Base-by-base conservation (phyloP, 2,797 vertebrate species). In the Hypotaenidia philippensis region DNA sequence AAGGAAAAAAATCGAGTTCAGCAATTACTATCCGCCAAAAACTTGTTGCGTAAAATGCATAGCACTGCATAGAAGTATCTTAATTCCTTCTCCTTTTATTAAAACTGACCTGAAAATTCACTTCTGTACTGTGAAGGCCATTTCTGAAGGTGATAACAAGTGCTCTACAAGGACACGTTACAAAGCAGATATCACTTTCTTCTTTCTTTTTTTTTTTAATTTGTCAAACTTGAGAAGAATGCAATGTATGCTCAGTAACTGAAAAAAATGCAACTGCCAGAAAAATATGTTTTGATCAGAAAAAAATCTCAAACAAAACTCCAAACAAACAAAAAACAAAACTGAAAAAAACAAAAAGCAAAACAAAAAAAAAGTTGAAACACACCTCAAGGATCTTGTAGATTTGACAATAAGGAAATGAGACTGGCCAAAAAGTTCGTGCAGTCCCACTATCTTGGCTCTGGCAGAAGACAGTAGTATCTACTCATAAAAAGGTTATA, bases 1-100 rank as follows among this genome's bases (percentile, higher is more conserved):
- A 93, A 89, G 59, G 29, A 66, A 92, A 94, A 94, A 86, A 27
- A 63, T 3, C 78, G 14, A 21, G 47, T 50, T 18, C 34, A 31
- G 63, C 40, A 65, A 75, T 76, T 49, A 4, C 7, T 76, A 21
- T 40, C 59, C 38, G 83, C 20, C 34, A 64, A 81, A 95, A 83
- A n/a, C 13, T 21, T 21, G 21, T 22, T 38, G 26, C 2, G 0
- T 0, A 45, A 64, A 81, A 72, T 27, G 36, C 31, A 64, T 1
- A 3, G 19, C 10, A 27, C 13, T 56, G 3, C 45, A 36, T 91
- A 66, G 61, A 40, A 78, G 23, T 44, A 36, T 74, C 31, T 64
- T 45, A 89, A 86, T 77, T 93, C 10, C 14, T 80, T 56, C 8
- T 65, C 13, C 41, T 34, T 60, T n/a, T 11, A 53, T 25, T 10